Percentiles rank a stretch among this genome's conserved stretches.
These are phyloP conservation scores for Podarcis raffonei DNA, from an alignment of 2,113 vertebrate species.

Conservation along the genomic window DNA sequence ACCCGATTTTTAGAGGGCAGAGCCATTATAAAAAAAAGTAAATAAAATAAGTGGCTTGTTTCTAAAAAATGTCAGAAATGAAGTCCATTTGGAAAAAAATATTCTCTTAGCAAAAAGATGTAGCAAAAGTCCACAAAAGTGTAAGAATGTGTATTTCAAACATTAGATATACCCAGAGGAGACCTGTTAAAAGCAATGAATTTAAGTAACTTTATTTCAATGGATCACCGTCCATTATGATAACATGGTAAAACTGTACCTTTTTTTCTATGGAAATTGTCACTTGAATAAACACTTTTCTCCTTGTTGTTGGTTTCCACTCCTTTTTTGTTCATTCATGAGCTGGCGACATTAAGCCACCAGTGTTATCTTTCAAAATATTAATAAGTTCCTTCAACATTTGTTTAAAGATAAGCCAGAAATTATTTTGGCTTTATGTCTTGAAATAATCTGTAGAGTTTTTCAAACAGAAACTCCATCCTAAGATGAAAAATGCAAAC, in stretches of 20 bases:
- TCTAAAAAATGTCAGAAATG: background rate
- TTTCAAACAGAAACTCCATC: background rate
- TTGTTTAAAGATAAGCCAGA: background rate
- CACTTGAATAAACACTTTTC: background rate
- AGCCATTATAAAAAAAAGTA: background rate
- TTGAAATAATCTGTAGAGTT: background rate
- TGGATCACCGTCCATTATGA: background rate
- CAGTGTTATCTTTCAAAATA: background rate
- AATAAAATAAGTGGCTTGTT: background rate
- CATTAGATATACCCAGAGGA: too few relatives aligned
- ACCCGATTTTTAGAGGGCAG: background rate
- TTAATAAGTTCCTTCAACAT: background rate
- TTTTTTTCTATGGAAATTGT: background rate
- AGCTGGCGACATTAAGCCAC: background rate
- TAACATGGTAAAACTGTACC: background rate
- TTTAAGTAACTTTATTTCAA: too few relatives aligned
- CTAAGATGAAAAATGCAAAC: slow-evolving; percentile 8
- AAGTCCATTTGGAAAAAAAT: background rate
- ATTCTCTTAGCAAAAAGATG: background rate
- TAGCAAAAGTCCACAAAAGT: background rate
- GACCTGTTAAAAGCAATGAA: too few relatives aligned
- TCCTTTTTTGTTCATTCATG: background rate
- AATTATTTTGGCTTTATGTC: slow-evolving; percentile 6
- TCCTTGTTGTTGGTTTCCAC: background rate
- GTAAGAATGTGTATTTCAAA: background rate